Base-by-base conservation (phyloP, 1,140 invertebrate genomes). In the Bombus consobrinus region DNA sequence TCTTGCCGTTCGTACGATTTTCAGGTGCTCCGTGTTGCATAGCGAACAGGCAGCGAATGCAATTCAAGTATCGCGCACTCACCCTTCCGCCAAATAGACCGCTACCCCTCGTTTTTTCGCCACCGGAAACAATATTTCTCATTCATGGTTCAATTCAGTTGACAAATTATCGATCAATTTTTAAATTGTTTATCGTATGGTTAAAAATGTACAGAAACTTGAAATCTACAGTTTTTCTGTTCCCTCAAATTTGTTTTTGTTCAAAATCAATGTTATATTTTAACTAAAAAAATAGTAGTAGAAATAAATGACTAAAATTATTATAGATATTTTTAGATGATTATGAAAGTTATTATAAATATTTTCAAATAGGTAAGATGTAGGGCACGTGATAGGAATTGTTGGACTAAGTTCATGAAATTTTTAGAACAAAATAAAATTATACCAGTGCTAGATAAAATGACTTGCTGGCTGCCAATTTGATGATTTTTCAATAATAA, bases 1-100 rank as follows among this genome's bases (percentile, higher is more conserved):
- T 82, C 74, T 76, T 64, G 87, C 84, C 62, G 90, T 77, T 69
- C 76, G 83, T 79, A 75, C 72, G 90, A 62, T 47, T 83, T 47
- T n/a, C 80, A 82, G 86, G 47, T 72, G 57, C 73, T 8, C 12
- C 32, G 18, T 18, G 59, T 15, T 37, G 81, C 28, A 22, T 28
- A 43, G 74, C 47, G 25, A n/a, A 66, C 53, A n/a, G 25, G 13
- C 32, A 13, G 59, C 39, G 77, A 88, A 78, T 64, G 74, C 71
- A 37, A 71, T 86, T 43, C 41, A 66, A 64, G 88, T 53, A 76
- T 85, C 68, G 62, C 66, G 57, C 37, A 25, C 59, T 78, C 75
- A 78, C 75, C 82, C 75, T n/a, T 59, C 13, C 22, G 25, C 1
- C 25, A 25, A 25, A 53, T 8, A 15, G 18, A 15, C 1, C 34